Evolutionary conservation across 2,888 invertebrate genomes (phyloP).

Genomic region (Lingula anatina): DNA sequence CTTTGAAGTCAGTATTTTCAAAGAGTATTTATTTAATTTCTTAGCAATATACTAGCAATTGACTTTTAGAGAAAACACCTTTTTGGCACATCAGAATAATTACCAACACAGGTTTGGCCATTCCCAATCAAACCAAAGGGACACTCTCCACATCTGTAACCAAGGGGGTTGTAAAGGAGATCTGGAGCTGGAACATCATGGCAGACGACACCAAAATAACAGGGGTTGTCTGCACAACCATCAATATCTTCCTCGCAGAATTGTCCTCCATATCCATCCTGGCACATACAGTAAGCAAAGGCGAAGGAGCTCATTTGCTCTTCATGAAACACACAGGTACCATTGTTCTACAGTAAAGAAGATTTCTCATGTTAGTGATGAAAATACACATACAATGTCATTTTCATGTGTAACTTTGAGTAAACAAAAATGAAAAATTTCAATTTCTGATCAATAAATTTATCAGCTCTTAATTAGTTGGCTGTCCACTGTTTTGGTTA

Average conservation of each 20-base stretch:
- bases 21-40: no score
- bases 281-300: slow-evolving; percentile 21
- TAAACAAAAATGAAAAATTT: no score
- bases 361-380: no score
- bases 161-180: slow-evolving; percentile 9
- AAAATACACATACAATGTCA: no score
- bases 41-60: no score
- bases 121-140: slow-evolving; percentile 19
- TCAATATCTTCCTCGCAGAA: slow-evolving; percentile 24
- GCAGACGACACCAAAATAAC: slow-evolving; percentile 17
- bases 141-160: slow-evolving; percentile 21
- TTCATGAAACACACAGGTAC: slow-evolving; percentile 16
- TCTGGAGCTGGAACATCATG: slow-evolving; percentile 19
- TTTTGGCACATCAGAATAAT: no score
- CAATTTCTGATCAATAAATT: no score
- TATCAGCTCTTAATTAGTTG: no score
- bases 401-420: no score
- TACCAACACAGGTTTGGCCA: slow-evolving; percentile 19
- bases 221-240: slow-evolving; percentile 22
- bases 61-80: no score
- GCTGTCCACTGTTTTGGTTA: no score
- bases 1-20: no score
- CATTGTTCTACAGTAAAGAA: slow-evolving; percentile 19
- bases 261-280: slow-evolving; percentile 16
- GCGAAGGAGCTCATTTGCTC: slow-evolving; percentile 11